These are phyloP conservation scores for Helicoverpa zea DNA, from an alignment of 1,140 invertebrate genomes.

Conservation along the genomic window DNA sequence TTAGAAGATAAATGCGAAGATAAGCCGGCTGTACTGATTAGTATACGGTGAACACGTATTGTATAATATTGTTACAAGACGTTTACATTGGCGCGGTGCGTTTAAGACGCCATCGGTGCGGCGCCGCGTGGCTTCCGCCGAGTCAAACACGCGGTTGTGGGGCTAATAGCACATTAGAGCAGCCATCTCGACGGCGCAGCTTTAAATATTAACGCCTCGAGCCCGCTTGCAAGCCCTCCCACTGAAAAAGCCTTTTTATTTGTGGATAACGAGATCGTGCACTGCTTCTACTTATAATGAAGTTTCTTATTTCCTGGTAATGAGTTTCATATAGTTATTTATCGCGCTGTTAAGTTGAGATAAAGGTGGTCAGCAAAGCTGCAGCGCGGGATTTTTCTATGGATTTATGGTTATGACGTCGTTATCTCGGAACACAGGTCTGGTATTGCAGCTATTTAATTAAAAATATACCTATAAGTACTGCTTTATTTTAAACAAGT, in stretches of 20 bases:
- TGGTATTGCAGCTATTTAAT: slow-evolving; percentile 26
- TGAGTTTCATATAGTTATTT: slow-evolving; percentile 68
- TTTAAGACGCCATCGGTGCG: slow-evolving; percentile 12
- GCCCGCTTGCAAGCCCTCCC: slow-evolving; percentile 52
- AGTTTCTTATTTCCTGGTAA: slow-evolving; percentile 68
- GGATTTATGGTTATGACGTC: slow-evolving; percentile 39
- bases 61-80: slow-evolving; percentile 10
- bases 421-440: slow-evolving; percentile 26
- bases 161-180: slow-evolving; percentile 75
- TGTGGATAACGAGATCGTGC: slow-evolving; percentile 70
- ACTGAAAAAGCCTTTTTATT: slow-evolving; percentile 74
- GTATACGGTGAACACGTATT: not conserved
- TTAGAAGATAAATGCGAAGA: no score
- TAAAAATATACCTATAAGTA: not conserved
- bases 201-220: slow-evolving; percentile 74
- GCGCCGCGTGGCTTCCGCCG: slow-evolving; percentile 41
- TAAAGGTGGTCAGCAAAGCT: slow-evolving; percentile 35
- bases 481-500: slow-evolving; percentile 16
- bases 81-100: slow-evolving; percentile 8
- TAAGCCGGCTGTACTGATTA: no score
- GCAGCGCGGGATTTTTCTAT: slow-evolving; percentile 31
- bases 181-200: slow-evolving; percentile 65
- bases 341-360: slow-evolving; percentile 51
- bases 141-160: slow-evolving; percentile 63
- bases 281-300: slow-evolving; percentile 67